Evolutionary conservation across 2,113 vertebrate species (phyloP).

Genomic region (Lanius collurio): DNA sequence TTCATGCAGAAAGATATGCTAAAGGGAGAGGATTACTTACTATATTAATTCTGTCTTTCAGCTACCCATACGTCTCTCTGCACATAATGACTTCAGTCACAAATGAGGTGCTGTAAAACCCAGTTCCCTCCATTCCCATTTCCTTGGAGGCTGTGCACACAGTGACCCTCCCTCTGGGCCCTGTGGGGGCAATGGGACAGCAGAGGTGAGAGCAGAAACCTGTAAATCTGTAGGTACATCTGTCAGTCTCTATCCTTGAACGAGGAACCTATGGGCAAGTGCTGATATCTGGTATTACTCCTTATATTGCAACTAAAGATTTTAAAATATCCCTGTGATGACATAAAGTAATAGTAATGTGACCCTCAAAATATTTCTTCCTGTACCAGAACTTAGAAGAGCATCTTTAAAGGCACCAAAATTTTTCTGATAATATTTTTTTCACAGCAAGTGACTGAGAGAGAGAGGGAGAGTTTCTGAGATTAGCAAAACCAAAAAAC

Average conservation of each 20-base stretch:
- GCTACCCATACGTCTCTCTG: constrained; percentile 41
- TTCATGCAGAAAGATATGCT: constrained; percentile 73
- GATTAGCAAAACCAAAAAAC: background rate
- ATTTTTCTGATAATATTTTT: background rate
- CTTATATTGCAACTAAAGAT: background rate
- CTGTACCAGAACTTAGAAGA: background rate
- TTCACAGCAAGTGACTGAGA: background rate
- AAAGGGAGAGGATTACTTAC: constrained; percentile 69
- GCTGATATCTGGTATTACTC: background rate
- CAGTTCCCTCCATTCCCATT: background rate
- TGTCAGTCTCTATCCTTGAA: background rate
- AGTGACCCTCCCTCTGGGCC: background rate
- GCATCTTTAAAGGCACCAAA: background rate
- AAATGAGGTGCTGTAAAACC: constrained; percentile 5
- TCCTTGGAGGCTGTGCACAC: background rate
- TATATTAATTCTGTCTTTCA: constrained; percentile 71
- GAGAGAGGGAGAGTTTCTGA: background rate
- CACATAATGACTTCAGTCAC: constrained; percentile 47
- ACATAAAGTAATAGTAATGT: background rate
- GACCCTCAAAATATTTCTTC: background rate
- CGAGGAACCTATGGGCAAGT: background rate
- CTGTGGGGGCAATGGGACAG: background rate
- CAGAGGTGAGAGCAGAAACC: background rate
- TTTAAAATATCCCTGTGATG: background rate
- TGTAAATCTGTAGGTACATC: background rate